Conservation (phyloP, 2,888 invertebrate species). For the Hydriomena furcata region DNA sequence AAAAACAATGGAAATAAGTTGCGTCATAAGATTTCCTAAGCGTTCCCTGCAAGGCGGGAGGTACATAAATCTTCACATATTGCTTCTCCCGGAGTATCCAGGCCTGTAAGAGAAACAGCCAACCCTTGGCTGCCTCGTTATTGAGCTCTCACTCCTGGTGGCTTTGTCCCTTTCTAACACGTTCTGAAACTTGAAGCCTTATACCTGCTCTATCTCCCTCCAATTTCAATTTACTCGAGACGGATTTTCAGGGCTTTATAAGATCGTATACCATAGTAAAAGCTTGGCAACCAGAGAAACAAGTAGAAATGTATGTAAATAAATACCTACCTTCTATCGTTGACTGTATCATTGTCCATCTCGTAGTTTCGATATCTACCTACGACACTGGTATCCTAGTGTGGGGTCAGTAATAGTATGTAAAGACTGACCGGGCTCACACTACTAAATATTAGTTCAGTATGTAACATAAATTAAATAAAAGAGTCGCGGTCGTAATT, state of each 20-base stretch:
- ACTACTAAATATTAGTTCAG: no score
- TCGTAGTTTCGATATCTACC: no score
- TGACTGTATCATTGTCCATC: no score
- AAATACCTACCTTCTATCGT: no score
- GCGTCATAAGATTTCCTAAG: conserved; percentile 65
- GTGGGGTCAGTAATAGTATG: no score
- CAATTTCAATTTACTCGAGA: conserved; percentile 83
- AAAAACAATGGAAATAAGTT: conserved; percentile 66
- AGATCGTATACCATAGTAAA: conserved; percentile 55
- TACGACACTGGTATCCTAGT: no score
- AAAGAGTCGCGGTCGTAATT: not conserved
- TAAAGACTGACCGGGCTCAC: no score
- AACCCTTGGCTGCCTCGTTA: conserved; percentile 83
- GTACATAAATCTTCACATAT: conserved; percentile 81
- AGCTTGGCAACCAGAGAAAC: conserved; percentile 17
- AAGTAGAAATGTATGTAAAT: not conserved
- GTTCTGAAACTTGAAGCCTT: conserved; percentile 36
- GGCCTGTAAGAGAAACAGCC: conserved; percentile 79
- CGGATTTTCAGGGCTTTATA: conserved; percentile 80
- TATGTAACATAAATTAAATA: no score
- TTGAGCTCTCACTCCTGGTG: conserved; percentile 80
- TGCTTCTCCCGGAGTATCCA: conserved; percentile 68
- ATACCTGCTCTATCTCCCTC: conserved; percentile 63
- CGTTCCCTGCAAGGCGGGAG: conserved; percentile 61
- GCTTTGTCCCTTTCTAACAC: conserved; percentile 55